Base-by-base conservation (phyloP, 2,113 vertebrate genomes). In the Carassius gibelio region DNA sequence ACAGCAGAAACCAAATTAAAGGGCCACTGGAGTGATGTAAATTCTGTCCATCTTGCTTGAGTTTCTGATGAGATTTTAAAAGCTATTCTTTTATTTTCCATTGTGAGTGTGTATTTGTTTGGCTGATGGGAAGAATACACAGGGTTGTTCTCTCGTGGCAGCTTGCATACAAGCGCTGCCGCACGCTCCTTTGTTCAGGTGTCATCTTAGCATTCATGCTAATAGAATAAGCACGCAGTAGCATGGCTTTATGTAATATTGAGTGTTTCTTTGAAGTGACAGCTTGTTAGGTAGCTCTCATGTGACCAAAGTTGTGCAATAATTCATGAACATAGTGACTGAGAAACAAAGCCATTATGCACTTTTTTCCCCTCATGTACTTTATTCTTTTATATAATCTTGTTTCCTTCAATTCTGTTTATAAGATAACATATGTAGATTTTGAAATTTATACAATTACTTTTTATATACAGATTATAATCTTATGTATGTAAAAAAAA, bases 251-350 rank as follows among this genome's bases (percentile, higher is more conserved):
- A 94, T 95, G 95, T 96, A 96, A 95, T 95, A 96, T 95, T 96
- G 95, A 95, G 93, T 93, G 94, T 96, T 94, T 94, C 95, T 93
- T 93, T 94, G 93, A 94, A 93, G 92, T 95, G 95, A 95, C 96
- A 96, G 95, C 95, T 96, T 96, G 95, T 91, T 92, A 88, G 86
- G 93, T 96, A 94, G 95, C 95, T 96, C 94, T 94, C 96, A 95
- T 94, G 94, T 95, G 93, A 96, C 95, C 93, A 89, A 94, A 93
- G 92, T 90, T 89, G 94, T 93, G 93, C 96, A 95, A 96, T 96
- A 96, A 96, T 96, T 96, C 95, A 96, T 96, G 95, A 95, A 93
- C 91, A 90, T 93, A 94, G 95, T 93, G 95, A 92, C 93, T 95
- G 95, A 30, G 96, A 96, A 96, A 95, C 94, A 95, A 95, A 96